Base-by-base conservation (phyloP, 2,797 vertebrate genomes). In the Alfaro cultratus region DNA sequence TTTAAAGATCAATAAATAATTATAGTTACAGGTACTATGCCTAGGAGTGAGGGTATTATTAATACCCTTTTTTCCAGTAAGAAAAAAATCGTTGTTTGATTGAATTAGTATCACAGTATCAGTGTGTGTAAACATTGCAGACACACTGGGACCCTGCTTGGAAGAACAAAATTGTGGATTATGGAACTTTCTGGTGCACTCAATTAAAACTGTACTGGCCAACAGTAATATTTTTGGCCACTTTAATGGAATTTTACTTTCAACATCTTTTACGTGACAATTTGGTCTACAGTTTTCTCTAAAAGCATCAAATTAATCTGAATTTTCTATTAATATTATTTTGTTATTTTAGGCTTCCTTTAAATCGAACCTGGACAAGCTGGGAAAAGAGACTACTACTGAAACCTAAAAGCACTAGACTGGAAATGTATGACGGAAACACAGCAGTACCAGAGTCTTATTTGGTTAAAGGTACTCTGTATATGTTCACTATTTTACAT, bases 281-380 rank as follows among this genome's bases (percentile, higher is more conserved):
- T 29, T 9, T 43, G n/a, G 15, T 9, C 18, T 23, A 15, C 29
- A 5, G 55, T 64, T 74, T 49, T 74, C 1, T 5, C 4, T 39
- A 5, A 34, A 5, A 84, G 16, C 18, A 60, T 29, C 47, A 31
- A 43, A 7, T 75, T 81, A 4, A 74, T 80, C 2, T 71, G 5
- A 76, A 76, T 26, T 0, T 53, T 62, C 41, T 64, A 8, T 11
- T 8, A 51, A 76, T 75, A 26, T 36, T 76, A 39, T 81, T 26
- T 39, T 13, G 0, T 83, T 78, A 31, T 78, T 60, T 21, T 76
- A 98, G 97, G 76, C 80, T 18, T 77, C 90, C 89, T 74, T 89
- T 95, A 88, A 97, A 96, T 85, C 89, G 0, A 77, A 97, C 96
- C 5, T 97, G 97, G 97, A 96, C 94, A 89, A 92, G 76, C 80